These are phyloP conservation scores for Ephialtes manifestator DNA, from an alignment of 2,888 invertebrate species.

Conservation along the genomic window DNA sequence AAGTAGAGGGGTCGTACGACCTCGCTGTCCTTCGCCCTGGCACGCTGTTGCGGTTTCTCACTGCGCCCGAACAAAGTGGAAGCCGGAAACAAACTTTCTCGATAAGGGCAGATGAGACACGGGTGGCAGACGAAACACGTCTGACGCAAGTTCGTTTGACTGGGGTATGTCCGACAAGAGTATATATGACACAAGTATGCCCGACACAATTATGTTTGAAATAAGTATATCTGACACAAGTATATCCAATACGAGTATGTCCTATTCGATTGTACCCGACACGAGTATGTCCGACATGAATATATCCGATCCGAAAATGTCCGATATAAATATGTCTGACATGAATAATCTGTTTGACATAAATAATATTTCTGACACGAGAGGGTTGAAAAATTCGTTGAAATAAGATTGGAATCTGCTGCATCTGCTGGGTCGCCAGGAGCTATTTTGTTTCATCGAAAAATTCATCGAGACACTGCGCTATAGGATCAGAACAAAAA, in stretches of 20 bases:
- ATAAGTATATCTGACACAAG: no score
- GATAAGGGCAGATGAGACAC: constrained; percentile 49
- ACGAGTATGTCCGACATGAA: no score
- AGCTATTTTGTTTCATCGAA: neutral
- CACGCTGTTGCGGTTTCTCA: neutral
- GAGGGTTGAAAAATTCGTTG: constrained; percentile 5
- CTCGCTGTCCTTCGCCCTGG: constrained; percentile 24
- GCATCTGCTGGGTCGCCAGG: neutral
- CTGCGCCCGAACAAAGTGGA: neutral
- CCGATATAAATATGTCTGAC: no score
- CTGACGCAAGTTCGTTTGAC: no score
- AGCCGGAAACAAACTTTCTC: constrained; percentile 54
- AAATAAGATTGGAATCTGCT: neutral
- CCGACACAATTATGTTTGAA: no score
- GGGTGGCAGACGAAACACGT: neutral
- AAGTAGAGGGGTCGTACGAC: constrained; percentile 19
- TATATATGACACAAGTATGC: no score
- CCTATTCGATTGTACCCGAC: no score
- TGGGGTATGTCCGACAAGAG: no score
- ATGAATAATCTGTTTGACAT: no score
- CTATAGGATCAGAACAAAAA: neutral
- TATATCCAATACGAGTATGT: no score
- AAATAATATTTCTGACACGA: no score
- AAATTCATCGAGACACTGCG: neutral
- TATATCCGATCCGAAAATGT: no score